These are phyloP conservation scores for Melanotaenia parkinsoni DNA, from an alignment of 2,797 vertebrate species.

Conservation along the genomic window DNA sequence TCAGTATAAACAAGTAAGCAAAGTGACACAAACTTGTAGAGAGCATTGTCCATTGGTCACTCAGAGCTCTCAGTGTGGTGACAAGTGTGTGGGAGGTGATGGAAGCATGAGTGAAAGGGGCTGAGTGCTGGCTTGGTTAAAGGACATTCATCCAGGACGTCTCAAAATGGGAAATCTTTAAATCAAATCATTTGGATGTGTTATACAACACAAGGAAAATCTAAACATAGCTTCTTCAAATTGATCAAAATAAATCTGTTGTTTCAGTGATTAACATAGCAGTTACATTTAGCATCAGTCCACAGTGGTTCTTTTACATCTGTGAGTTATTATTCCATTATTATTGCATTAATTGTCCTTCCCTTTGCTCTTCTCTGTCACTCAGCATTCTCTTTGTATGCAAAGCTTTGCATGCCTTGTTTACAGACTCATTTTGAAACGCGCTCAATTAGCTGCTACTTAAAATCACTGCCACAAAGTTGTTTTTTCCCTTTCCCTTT, in stretches of 20 bases:
- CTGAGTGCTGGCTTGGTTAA: not conserved
- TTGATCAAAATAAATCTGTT: not conserved
- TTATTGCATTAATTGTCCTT: slow-evolving; percentile 24
- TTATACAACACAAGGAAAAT: not conserved
- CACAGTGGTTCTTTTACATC: slow-evolving; percentile 9
- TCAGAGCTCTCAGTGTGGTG: slow-evolving; percentile 5
- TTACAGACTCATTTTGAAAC: slow-evolving; percentile 41
- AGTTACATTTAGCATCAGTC: not conserved
- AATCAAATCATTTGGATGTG: not conserved
- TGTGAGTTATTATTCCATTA: slow-evolving; percentile 25
- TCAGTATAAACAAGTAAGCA: slow-evolving; percentile 5
- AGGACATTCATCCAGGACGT: slow-evolving; percentile 3
- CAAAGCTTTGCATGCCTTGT: slow-evolving; percentile 28
- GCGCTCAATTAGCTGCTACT: slow-evolving; percentile 45
- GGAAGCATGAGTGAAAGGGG: slow-evolving; percentile 12
- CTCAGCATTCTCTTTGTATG: slow-evolving; percentile 21
- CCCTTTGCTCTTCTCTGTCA: not conserved
- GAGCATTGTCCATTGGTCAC: slow-evolving; percentile 13
- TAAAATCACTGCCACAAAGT: slow-evolving; percentile 33
- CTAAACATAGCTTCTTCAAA: not conserved
- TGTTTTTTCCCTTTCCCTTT: slow-evolving; percentile 18
- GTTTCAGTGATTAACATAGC: not conserved
- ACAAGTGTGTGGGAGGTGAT: slow-evolving; percentile 10
- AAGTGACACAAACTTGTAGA: slow-evolving; percentile 10
- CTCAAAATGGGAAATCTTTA: not conserved